Base-by-base conservation (phyloP, 2,113 vertebrate species). In the Uria lomvia region DNA sequence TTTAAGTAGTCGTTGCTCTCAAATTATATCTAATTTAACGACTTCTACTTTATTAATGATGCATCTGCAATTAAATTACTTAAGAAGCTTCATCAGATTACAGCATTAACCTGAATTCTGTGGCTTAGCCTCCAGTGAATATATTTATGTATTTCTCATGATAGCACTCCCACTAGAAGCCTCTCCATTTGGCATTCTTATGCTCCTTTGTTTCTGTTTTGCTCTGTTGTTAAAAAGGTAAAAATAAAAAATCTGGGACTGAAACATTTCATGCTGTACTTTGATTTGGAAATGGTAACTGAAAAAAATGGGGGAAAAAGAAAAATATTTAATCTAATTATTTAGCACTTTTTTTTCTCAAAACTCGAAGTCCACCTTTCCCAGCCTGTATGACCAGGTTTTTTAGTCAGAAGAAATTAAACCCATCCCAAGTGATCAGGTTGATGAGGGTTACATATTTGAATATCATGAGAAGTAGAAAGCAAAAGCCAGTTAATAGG, bases 61-160 rank as follows among this genome's bases (percentile, higher is more conserved):
- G 65, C 95, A 94, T 94, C 96, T 70, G 49, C 94, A 97, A 96
- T 97, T 97, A 97, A 97, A 98, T 97, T 86, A 91, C 86, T 92
- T 95, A 79, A 94, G 91, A 92, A 83, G 60, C 66, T 95, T 95
- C 79, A 96, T 97, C 95, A 95, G 78, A 96, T 97, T 94, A 87
- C 74, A 94, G 66, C 63, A 49, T 92, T 89, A 93, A 86, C 65
- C 95, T 89, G 81, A 95, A 93, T 94, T 92, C 58, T 83, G 73
- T 79, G 84, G 45, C 88, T 94, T 79, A 78, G 50, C 83, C 96
- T 95, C 85, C 78, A n/a, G 58, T 95, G 90, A 96, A 77, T 94
- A 56, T 89, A 88, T 96, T 93, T 89, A 78, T 70, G 20, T 83
- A 59, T 88, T 75, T 93, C 83, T 95, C 50, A 82, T 93, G 92